Percentiles rank a stretch among this genome's conserved stretches.
phyloP scores from a whole-genome alignment of 2,888 invertebrate genomes.

The Hoplodrina ambigua region DNA sequence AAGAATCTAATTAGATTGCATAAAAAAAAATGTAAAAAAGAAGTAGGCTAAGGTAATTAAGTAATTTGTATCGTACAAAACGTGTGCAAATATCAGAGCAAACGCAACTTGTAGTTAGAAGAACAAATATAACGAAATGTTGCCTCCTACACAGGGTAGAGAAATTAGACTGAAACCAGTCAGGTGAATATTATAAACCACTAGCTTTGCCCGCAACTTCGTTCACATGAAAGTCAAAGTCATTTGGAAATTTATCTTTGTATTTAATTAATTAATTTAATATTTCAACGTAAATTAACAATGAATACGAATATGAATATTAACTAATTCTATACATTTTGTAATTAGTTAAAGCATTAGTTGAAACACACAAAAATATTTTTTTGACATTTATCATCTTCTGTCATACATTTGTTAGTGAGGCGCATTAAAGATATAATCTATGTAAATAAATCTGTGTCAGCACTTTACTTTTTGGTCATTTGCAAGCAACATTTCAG shows the following conservation, averaged over 20 bases:
- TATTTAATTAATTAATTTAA: too few species aligned
- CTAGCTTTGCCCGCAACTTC: too few species aligned
- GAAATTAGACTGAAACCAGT: slow-evolving; percentile 26
- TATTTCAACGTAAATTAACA: too few species aligned
- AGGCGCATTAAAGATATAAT: not conserved
- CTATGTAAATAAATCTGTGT: not conserved
- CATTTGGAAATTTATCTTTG: too few species aligned
- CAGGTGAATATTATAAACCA: slow-evolving; percentile 28
- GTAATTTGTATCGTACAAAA: slow-evolving; percentile 25
- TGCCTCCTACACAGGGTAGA: slow-evolving; percentile 8
- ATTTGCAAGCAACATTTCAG: slow-evolving; percentile 12
- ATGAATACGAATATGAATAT: too few species aligned
- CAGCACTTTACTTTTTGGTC: slow-evolving; percentile 1
- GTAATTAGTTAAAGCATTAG: too few species aligned
- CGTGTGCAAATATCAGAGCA: slow-evolving; percentile 29
- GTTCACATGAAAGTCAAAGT: too few species aligned
- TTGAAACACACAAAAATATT: too few species aligned
- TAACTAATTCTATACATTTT: too few species aligned
- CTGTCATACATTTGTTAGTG: not conserved
- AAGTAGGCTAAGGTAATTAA: not conserved
- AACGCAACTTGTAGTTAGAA: slow-evolving; percentile 9
- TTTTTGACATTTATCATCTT: too few species aligned
- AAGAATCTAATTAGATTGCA: not conserved
- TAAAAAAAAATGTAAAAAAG: not conserved
- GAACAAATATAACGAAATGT: slow-evolving; percentile 23